Percentiles rank a stretch among this genome's conserved stretches.
These are phyloP conservation scores for Orussus abietinus DNA, from an alignment of 1,140 invertebrate genomes.

Conservation along the genomic window DNA sequence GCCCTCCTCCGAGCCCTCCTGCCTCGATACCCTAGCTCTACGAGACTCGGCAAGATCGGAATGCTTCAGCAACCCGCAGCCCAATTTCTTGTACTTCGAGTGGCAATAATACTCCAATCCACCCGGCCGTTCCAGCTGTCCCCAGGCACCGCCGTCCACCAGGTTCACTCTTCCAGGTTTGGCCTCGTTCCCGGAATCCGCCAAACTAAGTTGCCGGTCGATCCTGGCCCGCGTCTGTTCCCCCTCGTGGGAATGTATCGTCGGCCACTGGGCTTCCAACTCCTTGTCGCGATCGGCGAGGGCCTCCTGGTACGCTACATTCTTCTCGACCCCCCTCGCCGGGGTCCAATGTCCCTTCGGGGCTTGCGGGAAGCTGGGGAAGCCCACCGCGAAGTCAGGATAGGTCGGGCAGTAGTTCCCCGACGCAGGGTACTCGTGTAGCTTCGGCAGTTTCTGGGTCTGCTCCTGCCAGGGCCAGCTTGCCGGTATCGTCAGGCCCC, in stretches of 20 bases:
- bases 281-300: no score
- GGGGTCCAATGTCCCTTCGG: no score
- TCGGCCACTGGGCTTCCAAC: no score
- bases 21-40: conserved; percentile 2
- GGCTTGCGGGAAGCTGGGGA: no score
- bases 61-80: conserved; percentile 24
- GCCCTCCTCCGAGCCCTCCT: background rate
- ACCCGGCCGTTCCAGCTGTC: conserved; percentile 15
- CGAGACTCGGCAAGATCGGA: conserved; percentile 19
- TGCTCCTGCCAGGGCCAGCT: background rate
- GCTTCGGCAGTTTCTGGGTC: background rate
- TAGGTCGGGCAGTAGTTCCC: no score
- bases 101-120: conserved; percentile 13
- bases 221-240: no score
- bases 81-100: conserved; percentile 21
- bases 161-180: background rate
- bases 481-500: background rate
- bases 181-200: background rate
- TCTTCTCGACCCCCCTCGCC: no score
- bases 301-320: no score
- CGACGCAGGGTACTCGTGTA: no score
- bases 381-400: no score
- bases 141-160: background rate
- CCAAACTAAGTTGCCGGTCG: no score
- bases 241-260: background rate